Evolutionary conservation across 2,797 vertebrate genomes (phyloP), one percentile per base, ranked within the genome.

Genomic region (Falco concolor): DNA sequence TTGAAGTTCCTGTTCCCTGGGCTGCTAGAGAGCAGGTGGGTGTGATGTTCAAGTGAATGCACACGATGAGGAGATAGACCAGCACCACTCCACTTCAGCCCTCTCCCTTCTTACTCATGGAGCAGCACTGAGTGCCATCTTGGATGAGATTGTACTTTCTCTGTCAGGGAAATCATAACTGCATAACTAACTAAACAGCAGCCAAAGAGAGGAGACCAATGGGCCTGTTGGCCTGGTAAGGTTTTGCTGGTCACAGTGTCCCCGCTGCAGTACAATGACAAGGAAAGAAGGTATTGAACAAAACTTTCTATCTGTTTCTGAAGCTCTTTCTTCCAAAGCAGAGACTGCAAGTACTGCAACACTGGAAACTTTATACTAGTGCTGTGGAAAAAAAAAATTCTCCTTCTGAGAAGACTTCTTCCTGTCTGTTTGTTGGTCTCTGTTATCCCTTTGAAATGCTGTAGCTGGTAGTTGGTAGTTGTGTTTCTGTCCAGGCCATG

Each of bases 51-150:
- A 60, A 73, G 59, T 64, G 70, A 84, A 67, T 18, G 28, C 8
- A 17, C 9, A 13, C 0, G 1, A 53, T 40, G 38, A 70, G 40
- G 60, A 89, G 84, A 54, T 79, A 70, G 20, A 69, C 9, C 70
- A 93, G 70, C 59, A 79, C 72, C 27, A 53, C 90, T 83, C 89
- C 85, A 63, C 56, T 91, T 89, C 91, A 96, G 94, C 88, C 84
- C 81, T 84, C 94, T 96, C 90, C 90, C 94, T 94, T 97, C 92
- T 96, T 96, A 83, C 75, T 89, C 49, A 61, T 80, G 86, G 86
- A 89, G 88, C 38, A 80, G 75, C 30, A 61, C 53, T 22, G 36
- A 72, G 50, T 88, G 65, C 38, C 68, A 14, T 53, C 34, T 16
- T 42, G 60, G 32, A 14, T 44, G 22, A 50, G 53, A 57, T 36